Evolutionary conservation across 2,888 invertebrate species (phyloP).

Genomic region (Epirrita christyi): DNA sequence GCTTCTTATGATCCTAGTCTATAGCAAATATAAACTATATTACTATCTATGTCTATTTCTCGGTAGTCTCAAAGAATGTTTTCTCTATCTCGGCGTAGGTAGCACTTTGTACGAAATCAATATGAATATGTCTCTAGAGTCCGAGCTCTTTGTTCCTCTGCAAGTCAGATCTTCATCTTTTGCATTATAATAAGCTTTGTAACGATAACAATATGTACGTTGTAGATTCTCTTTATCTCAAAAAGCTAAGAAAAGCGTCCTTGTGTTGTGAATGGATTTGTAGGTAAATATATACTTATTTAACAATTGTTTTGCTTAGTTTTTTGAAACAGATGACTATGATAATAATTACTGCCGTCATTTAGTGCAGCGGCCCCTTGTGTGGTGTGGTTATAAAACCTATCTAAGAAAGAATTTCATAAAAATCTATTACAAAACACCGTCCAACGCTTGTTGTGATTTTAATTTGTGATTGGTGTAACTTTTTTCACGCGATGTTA

Average conservation of each 20-base stretch:
- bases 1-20: neutral
- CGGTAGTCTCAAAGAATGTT: conserved; percentile 8
- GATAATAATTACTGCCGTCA: too few relatives aligned
- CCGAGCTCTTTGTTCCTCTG: conserved; percentile 7
- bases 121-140: conserved; percentile 23
- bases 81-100: conserved; percentile 3
- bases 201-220: neutral
- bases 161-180: conserved; percentile 8
- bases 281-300: neutral
- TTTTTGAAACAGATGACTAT: too few relatives aligned
- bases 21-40: too few relatives aligned
- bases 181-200: conserved; percentile 12
- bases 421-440: too few relatives aligned
- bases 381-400: too few relatives aligned
- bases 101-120: conserved; percentile 27
- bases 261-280: neutral
- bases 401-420: too few relatives aligned
- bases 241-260: neutral
- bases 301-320: neutral
- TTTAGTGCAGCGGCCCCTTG: too few relatives aligned
- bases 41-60: too few relatives aligned
- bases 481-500: too few relatives aligned
- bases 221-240: neutral
- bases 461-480: too few relatives aligned
- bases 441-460: too few relatives aligned